These are phyloP conservation scores for Strigamia maritima DNA, from an alignment of 2,888 invertebrate genomes.

Conservation along the genomic window DNA sequence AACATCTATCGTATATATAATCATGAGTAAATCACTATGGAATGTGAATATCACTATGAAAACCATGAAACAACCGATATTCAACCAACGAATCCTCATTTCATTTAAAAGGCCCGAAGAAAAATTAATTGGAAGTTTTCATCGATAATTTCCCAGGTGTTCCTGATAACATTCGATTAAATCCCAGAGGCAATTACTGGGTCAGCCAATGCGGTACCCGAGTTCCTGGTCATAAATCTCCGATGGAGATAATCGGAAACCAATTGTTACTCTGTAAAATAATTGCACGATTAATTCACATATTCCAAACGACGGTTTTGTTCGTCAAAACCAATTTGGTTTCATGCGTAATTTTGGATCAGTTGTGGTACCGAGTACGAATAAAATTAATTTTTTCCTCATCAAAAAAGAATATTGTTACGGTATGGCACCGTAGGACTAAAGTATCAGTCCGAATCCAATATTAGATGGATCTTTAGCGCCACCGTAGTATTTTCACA, in stretches of 20 bases:
- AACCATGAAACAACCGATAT: not conserved
- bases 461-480: too few relatives aligned
- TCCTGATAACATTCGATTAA: conserved; percentile 54
- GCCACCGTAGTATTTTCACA: too few relatives aligned
- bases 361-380: conserved; percentile 9
- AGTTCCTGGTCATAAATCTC: conserved; percentile 17
- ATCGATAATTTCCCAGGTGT: conserved; percentile 54
- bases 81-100: conserved; percentile 46
- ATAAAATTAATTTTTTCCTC: not conserved
- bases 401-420: not conserved
- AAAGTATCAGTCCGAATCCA: too few relatives aligned
- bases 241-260: conserved; percentile 29
- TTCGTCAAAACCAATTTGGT: not conserved
- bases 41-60: too few relatives aligned
- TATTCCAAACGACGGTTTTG: not conserved
- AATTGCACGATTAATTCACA: conserved; percentile 37
- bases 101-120: conserved; percentile 51
- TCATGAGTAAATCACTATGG: too few relatives aligned
- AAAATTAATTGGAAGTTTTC: conserved; percentile 52
- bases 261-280: conserved; percentile 38
- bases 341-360: not conserved
- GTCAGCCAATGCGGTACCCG: conserved; percentile 46
- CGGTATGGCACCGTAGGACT: too few relatives aligned
- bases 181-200: conserved; percentile 52
- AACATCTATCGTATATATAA: not conserved